phyloP scores from a whole-genome alignment of 1,140 invertebrate genomes.

The Medauroidea extradentata region DNA sequence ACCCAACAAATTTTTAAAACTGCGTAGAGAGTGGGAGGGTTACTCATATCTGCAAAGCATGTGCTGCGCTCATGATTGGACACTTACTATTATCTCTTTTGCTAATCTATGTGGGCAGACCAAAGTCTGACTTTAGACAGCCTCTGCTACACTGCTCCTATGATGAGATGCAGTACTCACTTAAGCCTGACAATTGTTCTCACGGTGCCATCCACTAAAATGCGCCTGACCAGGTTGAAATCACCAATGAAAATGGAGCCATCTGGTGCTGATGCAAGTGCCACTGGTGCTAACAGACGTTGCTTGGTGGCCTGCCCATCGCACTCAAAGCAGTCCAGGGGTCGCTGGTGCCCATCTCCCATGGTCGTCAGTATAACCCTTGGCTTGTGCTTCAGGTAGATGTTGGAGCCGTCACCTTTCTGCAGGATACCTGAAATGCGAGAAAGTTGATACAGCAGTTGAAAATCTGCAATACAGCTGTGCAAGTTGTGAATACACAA shows the following conservation, averaged over 20 bases:
- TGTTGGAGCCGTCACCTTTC: constrained; percentile 95
- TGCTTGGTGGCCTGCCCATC: constrained; percentile 77
- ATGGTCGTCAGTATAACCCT: constrained; percentile 86
- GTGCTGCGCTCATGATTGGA: too few species aligned
- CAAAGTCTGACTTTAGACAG: neutral
- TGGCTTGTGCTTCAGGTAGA: constrained; percentile 92
- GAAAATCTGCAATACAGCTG: too few species aligned
- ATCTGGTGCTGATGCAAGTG: constrained; percentile 83
- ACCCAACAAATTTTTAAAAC: too few species aligned
- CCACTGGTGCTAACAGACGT: constrained; percentile 83
- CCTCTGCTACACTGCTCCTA: neutral
- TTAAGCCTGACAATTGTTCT: constrained; percentile 85
- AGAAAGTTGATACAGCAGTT: too few species aligned
- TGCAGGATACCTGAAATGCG: constrained; percentile 84
- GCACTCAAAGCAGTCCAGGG: constrained; percentile 76
- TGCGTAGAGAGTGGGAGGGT: too few species aligned
- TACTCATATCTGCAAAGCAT: too few species aligned
- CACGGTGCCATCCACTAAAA: constrained; percentile 82
- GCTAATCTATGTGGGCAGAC: too few species aligned
- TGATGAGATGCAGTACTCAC: constrained; percentile 51
- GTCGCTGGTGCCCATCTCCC: constrained; percentile 86
- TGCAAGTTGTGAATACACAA: too few species aligned
- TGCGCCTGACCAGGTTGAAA: constrained; percentile 89
- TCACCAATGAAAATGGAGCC: constrained; percentile 95
- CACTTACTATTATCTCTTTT: too few species aligned